A percentile compares a stretch with the other conserved stretches of the same genome.
Evolutionary conservation across 2,888 invertebrate species (phyloP).

Genomic region (Ethmia dodecea): DNA sequence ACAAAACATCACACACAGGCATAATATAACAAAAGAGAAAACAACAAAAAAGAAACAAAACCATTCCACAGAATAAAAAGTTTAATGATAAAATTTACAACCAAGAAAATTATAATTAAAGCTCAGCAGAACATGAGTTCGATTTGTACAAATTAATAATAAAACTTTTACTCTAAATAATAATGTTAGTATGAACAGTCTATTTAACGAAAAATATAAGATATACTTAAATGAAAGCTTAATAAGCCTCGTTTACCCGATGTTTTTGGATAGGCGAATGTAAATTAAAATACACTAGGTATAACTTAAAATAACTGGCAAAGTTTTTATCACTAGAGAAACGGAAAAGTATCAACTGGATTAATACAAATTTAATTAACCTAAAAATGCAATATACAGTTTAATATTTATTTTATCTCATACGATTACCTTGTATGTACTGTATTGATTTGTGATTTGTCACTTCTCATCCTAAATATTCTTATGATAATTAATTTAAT

Average conservation of each 20-base stretch:
- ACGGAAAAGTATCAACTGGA: background rate
- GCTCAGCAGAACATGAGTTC: constrained; percentile 73
- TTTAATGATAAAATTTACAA: constrained; percentile 75
- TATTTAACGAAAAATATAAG: too few species aligned
- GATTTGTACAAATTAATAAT: constrained; percentile 41
- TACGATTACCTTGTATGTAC: too few species aligned
- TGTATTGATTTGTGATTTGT: background rate
- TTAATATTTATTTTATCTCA: background rate
- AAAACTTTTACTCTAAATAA: background rate
- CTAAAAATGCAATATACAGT: constrained; percentile 1
- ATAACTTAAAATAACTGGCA: background rate
- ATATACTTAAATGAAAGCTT: too few species aligned
- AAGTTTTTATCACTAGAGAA: background rate
- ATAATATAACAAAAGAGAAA: constrained; percentile 35
- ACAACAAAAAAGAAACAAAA: constrained; percentile 63
- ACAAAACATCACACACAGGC: constrained; percentile 35
- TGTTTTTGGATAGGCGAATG: too few species aligned
- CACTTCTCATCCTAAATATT: background rate
- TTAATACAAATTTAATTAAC: too few species aligned
- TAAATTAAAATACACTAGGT: too few species aligned
- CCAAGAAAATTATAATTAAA: constrained; percentile 71
- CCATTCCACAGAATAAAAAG: constrained; percentile 58
- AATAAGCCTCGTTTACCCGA: too few species aligned
- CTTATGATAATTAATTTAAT: too few species aligned
- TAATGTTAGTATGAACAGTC: background rate